phyloP scores from a whole-genome alignment of 1,140 invertebrate species.

The Rhizoglyphus robini region DNA sequence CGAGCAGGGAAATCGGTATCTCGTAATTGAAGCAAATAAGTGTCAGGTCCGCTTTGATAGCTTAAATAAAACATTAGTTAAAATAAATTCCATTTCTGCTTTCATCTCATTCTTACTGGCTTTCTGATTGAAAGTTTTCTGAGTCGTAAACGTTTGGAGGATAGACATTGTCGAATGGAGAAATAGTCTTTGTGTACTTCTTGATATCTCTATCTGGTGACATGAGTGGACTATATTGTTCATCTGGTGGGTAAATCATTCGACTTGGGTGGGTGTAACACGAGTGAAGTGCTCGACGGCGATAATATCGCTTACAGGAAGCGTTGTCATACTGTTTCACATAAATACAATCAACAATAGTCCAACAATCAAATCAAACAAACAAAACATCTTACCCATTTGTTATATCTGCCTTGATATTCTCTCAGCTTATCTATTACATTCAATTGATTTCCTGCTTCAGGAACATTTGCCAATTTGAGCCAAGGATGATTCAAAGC shows the following conservation, averaged over 20 bases:
- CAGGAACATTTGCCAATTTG: conserved; percentile 30
- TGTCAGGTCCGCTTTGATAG: conserved; percentile 67
- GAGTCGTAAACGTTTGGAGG: conserved; percentile 54
- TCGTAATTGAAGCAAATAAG: conserved; percentile 75
- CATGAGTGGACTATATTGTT: conserved; percentile 51
- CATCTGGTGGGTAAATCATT: conserved; percentile 81
- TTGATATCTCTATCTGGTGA: conserved; percentile 41
- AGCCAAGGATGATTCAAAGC: conserved; percentile 78
- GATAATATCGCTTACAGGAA: conserved; percentile 67
- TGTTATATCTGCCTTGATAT: conserved; percentile 28
- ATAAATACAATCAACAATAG: neutral
- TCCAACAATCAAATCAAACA: neutral
- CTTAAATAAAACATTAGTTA: conserved; percentile 15
- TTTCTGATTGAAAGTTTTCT: conserved; percentile 61
- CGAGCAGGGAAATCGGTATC: conserved; percentile 83
- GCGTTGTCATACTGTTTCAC: conserved; percentile 66
- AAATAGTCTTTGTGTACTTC: conserved; percentile 22
- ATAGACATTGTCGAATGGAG: conserved; percentile 27
- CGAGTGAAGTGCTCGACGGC: conserved; percentile 57
- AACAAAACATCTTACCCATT: conserved; percentile 27
- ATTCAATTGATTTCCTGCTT: conserved; percentile 21
- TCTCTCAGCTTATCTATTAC: conserved; percentile 27
- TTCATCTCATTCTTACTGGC: too few relatives aligned
- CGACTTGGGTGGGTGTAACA: conserved; percentile 77
- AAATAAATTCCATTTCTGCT: neutral